Evolutionary conservation across 2,888 invertebrate genomes (phyloP).

Genomic region (Tanypteryx hageni): DNA sequence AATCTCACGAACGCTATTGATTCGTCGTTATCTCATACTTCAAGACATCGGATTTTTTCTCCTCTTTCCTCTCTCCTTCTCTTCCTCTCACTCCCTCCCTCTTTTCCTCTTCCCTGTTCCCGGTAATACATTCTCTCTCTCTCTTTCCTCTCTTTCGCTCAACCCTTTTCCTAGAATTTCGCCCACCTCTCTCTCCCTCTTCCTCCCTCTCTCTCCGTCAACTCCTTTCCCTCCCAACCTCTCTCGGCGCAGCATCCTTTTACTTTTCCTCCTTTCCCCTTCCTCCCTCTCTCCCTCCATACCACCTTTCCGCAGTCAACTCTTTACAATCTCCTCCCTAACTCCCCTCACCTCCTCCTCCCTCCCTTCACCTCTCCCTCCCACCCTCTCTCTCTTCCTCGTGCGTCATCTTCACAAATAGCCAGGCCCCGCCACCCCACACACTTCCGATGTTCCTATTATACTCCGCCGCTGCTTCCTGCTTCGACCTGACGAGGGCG

Average conservation of each 20-base stretch:
- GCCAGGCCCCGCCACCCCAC: slow-evolving; percentile 8
- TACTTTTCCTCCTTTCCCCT: neutral
- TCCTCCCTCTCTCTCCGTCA: too few species aligned
- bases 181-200: too few species aligned
- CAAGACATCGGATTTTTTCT: neutral
- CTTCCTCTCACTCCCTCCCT: too few species aligned
- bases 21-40: slow-evolving; percentile 6
- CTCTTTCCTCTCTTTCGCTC: too few species aligned
- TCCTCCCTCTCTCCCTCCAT: neutral
- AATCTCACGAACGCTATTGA: neutral
- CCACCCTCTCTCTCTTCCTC: slow-evolving; percentile 1
- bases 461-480: slow-evolving; percentile 55
- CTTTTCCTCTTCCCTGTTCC: too few species aligned
- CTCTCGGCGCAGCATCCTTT: neutral
- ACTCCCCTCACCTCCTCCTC: neutral
- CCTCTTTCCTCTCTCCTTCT: too few species aligned
- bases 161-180: too few species aligned
- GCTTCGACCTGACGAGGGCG: slow-evolving; percentile 45
- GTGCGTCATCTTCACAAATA: slow-evolving; percentile 61
- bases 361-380: neutral
- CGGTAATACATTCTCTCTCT: too few species aligned
- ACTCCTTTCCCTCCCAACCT: neutral
- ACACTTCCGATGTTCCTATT: slow-evolving; percentile 65
- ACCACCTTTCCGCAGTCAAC: too few species aligned
- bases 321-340: neutral